Base-by-base conservation (phyloP, 2,113 vertebrate species). In the Himantopus leucocephalus region DNA sequence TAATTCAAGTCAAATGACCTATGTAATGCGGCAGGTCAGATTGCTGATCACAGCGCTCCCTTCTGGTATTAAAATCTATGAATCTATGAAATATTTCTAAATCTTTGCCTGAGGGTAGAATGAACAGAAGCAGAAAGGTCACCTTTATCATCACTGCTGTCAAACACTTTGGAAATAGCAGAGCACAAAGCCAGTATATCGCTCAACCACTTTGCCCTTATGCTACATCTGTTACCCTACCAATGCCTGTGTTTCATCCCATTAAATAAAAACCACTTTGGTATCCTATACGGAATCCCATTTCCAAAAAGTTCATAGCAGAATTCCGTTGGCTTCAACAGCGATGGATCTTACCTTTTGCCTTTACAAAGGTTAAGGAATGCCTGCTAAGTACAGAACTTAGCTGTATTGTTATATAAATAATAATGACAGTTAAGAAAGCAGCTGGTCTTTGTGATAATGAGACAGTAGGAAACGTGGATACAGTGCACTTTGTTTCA, bases 41-140 rank as follows among this genome's bases (percentile, higher is more conserved):
- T 3, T 41, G 85, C 64, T 89, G 91, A 68, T 79, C 80, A 82
- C 80, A 85, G 48, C 5, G 19, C 72, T 92, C 77, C 71, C 89
- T 85, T 34, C 62, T 82, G 92, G 58, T 41, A 5, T 70, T 53
- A 83, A 64, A 82, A 82, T 53, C 91, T 13, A 0, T 2, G 3
- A 72, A 37, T 73, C 77, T 37, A 5, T 70, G 48, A 47, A 92
- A 41, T 53, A 5, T 68, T 95, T 82, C 48, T 45, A 45, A 82
- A 9, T 26, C 41, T 72, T 17, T 89, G 89, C 84, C 91, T 23
- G 14, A 60, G 41, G 64, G 74, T 73, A 62, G 91, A 81, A 60
- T 6, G 56, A 94, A 10, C 62, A 91, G 79, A 95, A 93, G 77
- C 58, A 75, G 86, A 96, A 95, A 95, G 95, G 94, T 96, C 94